Base-by-base conservation (phyloP, 2,888 invertebrate genomes). In the Ctenicera cuprea region DNA sequence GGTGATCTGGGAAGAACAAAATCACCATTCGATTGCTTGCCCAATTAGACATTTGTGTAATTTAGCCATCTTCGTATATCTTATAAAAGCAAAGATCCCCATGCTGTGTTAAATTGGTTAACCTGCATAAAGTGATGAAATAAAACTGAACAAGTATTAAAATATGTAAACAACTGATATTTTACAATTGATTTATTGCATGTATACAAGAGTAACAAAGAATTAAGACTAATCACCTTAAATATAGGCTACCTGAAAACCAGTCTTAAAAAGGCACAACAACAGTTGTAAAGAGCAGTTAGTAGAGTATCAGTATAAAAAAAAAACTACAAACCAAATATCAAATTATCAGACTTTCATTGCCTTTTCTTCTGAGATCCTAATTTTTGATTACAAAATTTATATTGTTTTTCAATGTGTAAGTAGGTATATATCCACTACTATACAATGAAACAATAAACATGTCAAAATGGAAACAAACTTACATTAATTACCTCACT, bases 241-340 rank as follows among this genome's bases (percentile, higher is more conserved):
- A 37, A 52, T 30, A 16, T 59, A 26, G 38, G 14, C 48, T 65
- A 65, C 52, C 52, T 65, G 48, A 65, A 65, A 65, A 65, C 65
- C 65, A 65, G 65, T 65, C 65, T 65, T 52, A 37, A 65, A 50
- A 65, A 65, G 52, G 65, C 65, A 65, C 65, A 65, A 65, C 65
- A 52, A 65, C 65, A 65, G 38, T 65, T 37, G 20, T 14, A 65
- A 48, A 52, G 48, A 20, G 63, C 63, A 52, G n/a, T n/a, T n/a
- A n/a, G 37, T 33, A 48, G 30, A 14, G 5, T 14, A 30, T 33
- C 14, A 30, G 26, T 54, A 52, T 22, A n/a, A 3, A 43, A 0
- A 14, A 43, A 43, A n/a, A 8, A 14, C n/a, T 48, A 48, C 20
- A 48, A 16, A 14, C 33, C 14, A 41, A n/a, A 14, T 41, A 41